Evolutionary conservation across 2,797 vertebrate genomes (phyloP).

Genomic region (Trachurus trachurus): DNA sequence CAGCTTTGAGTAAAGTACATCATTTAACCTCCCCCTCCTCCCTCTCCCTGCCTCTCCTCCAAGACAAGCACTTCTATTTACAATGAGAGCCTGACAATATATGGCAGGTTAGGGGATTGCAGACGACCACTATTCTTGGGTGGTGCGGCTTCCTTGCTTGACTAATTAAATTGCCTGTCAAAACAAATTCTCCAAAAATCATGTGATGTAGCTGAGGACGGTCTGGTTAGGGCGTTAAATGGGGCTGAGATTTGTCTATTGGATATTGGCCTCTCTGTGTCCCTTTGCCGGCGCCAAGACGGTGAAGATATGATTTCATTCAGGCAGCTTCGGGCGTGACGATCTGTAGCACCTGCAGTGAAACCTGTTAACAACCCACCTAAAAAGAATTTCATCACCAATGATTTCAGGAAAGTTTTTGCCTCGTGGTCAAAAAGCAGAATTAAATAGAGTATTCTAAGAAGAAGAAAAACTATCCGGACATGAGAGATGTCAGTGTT

Average conservation of each 20-base stretch:
- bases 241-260: conserved; percentile 3
- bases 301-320: conserved; percentile 18
- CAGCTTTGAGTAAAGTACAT: conserved; percentile 60
- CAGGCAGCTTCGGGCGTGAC: not conserved
- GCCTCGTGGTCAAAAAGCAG: not conserved
- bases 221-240: not conserved
- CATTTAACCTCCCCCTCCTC: conserved; percentile 3
- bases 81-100: conserved; percentile 37
- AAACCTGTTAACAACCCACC: conserved; percentile 13
- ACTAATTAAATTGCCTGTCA: conserved; percentile 62
- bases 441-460: not conserved
- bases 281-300: not conserved
- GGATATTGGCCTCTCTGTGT: conserved; percentile 5
- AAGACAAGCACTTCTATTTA: conserved; percentile 46
- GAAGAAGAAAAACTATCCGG: not conserved
- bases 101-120: conserved; percentile 17
- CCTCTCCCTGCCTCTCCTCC: conserved; percentile 13
- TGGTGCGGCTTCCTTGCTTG: conserved; percentile 15
- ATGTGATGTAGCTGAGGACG: conserved; percentile 7
- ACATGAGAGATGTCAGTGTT: conserved; percentile 8
- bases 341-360: not conserved
- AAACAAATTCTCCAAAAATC: conserved; percentile 13
- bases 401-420: conserved; percentile 1
- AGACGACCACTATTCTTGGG: conserved; percentile 8
- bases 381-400: not conserved